Evolutionary conservation across 2,888 invertebrate species (phyloP), one percentile per base, ranked within the genome.

Genomic region (Ephialtes manifestator): DNA sequence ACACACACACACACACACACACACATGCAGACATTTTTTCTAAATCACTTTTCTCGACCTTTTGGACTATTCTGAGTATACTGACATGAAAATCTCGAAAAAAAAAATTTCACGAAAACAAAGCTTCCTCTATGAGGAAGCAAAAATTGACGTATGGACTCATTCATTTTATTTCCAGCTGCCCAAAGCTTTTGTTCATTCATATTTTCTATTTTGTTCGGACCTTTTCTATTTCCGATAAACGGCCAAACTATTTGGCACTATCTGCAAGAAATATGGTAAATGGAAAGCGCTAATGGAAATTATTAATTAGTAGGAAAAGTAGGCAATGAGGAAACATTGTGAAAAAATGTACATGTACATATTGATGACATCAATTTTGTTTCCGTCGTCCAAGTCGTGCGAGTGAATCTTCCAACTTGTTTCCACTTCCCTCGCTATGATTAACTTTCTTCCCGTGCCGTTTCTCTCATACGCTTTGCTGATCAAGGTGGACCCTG

Each of bases 401-500:
- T 18, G n/a, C 63, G 18, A 67, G 48, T 46, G 28, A 68, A 68
- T 24, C 68, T 68, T 48, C 43, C 46, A 28, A 46, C 68, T 48
- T 68, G 11, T 31, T 31, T 28, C 60, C 31, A 60, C 65, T 65
- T 65, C 39, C 13, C 24, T 48, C 15, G 5, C n/a, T 15, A 4
- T 15, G 68, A 67, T 43, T 5, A 67, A 46, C 68, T 68, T 68
- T 68, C 68, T 48, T 28, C 46, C 28, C n/a, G 68, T 48, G 46
- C 28, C 46, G 11, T 68, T 68, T 24, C 20, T 28, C 15, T 15
- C 7, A 48, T 48, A 15, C 8, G 43, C 18, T 68, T 53, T 31
- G 70, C 70, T 35, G 51, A 51, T 70, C 18, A 31, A 53, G 65
- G 28, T 28, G 51, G 81, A 81, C 76, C 58, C 58, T 72, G 39